Evolutionary conservation across 1,140 invertebrate genomes (phyloP).

Genomic region (Stegodyphus dumicola): DNA sequence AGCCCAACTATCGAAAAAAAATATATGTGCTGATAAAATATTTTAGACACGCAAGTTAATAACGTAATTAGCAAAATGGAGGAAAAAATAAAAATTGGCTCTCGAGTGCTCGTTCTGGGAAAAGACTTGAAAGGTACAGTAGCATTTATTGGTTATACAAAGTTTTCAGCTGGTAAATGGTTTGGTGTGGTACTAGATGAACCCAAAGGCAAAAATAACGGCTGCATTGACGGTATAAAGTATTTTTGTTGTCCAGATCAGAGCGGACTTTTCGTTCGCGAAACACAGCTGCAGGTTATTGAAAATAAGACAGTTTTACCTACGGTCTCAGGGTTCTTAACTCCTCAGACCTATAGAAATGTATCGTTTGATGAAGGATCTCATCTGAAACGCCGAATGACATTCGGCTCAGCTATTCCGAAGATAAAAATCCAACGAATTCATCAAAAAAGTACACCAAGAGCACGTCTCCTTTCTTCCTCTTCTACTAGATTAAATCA

Average conservation of each 20-base stretch:
- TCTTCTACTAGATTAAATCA: too few relatives aligned
- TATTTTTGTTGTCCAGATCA: slow-evolving; percentile 77
- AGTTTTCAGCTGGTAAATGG: slow-evolving; percentile 90
- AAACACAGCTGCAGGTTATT: slow-evolving; percentile 71
- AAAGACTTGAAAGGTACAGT: slow-evolving; percentile 80
- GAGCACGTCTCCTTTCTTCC: too few relatives aligned
- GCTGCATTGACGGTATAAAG: slow-evolving; percentile 82
- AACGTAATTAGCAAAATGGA: slow-evolving; percentile 20
- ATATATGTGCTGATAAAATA: too few relatives aligned
- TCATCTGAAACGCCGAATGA: background rate
- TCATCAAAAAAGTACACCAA: too few relatives aligned
- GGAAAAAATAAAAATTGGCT: slow-evolving; percentile 73
- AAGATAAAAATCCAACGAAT: too few relatives aligned
- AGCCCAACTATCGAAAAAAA: too few relatives aligned
- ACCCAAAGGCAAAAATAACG: slow-evolving; percentile 93
- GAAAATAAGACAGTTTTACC: slow-evolving; percentile 11
- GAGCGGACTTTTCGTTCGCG: slow-evolving; percentile 82
- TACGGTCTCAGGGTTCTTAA: background rate
- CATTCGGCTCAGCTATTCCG: too few relatives aligned
- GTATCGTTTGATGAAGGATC: background rate
- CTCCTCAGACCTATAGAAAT: background rate
- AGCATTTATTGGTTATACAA: slow-evolving; percentile 85
- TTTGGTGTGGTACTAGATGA: slow-evolving; percentile 90
- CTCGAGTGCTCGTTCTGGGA: slow-evolving; percentile 81
- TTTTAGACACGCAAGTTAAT: too few relatives aligned